phyloP scores from a whole-genome alignment of 2,797 vertebrate species.

The Arremon brunneinucha region DNA sequence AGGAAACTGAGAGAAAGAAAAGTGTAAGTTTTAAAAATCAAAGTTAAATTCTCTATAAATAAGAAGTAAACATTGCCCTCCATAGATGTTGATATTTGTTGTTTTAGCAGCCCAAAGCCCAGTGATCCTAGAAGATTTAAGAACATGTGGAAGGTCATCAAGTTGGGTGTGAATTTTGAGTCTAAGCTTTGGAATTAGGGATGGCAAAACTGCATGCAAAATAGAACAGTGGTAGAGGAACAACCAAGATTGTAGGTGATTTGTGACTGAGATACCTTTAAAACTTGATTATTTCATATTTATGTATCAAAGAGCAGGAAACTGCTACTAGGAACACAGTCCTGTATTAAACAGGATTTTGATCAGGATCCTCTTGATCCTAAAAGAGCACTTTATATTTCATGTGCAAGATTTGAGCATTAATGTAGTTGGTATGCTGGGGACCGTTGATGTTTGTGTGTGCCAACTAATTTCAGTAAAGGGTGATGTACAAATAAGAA shows the following conservation, averaged over 20 bases:
- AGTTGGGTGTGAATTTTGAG: not conserved
- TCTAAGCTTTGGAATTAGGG: not conserved
- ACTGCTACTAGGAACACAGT: not conserved
- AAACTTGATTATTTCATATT: not conserved
- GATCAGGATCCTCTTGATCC: not conserved
- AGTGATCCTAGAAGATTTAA: not conserved
- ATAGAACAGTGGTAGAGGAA: not conserved
- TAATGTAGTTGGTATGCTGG: not conserved
- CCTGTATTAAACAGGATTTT: not conserved
- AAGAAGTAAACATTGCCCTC: not conserved
- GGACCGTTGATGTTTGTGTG: not conserved
- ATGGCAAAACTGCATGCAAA: not conserved
- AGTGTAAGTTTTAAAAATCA: conserved; percentile 77
- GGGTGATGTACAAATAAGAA: not conserved
- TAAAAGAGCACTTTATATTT: not conserved
- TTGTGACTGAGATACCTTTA: not conserved
- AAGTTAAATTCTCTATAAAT: not conserved
- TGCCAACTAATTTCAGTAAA: not conserved
- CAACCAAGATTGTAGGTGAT: not conserved
- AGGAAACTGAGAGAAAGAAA: conserved; percentile 69
- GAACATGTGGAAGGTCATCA: not conserved
- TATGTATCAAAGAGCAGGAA: not conserved
- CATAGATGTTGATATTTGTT: not conserved
- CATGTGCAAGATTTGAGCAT: not conserved
- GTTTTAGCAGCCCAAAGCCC: not conserved